Evolutionary conservation across 2,113 vertebrate genomes (phyloP).

Genomic region (Cynocephalus volans): DNA sequence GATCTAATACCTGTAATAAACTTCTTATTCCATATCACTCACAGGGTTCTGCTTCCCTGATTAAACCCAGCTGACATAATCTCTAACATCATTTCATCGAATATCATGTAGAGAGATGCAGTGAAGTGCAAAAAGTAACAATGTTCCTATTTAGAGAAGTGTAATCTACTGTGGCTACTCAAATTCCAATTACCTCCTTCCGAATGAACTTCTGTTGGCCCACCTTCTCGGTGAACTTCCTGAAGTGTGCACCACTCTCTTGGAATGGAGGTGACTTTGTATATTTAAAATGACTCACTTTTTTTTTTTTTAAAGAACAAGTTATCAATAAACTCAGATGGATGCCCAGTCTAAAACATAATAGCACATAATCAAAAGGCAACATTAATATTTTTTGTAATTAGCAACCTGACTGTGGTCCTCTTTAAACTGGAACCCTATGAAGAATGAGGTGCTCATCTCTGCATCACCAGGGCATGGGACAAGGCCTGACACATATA

Average conservation of each 20-base stretch:
- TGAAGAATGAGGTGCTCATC: not conserved
- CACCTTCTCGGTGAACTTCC: not conserved
- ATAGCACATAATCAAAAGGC: not conserved
- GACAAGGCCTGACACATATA: not conserved
- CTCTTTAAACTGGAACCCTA: not conserved
- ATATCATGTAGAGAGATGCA: not conserved
- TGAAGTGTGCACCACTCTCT: not conserved
- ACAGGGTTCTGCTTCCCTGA: not conserved
- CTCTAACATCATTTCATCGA: not conserved
- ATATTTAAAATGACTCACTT: not conserved
- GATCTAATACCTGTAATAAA: not conserved
- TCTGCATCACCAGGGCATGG: not conserved
- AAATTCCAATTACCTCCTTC: slow-evolving; percentile 45
- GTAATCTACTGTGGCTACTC: not conserved
- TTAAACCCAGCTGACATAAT: not conserved
- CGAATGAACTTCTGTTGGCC: not conserved
- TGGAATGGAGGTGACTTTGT: not conserved
- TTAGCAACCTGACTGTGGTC: not conserved
- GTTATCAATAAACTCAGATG: not conserved
- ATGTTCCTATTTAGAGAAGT: not conserved
- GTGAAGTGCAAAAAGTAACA: not conserved
- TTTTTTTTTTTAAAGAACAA: not conserved
- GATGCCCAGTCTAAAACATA: not conserved
- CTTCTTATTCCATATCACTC: not conserved
- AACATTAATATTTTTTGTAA: not conserved